Evolutionary conservation across 2,113 vertebrate genomes (phyloP), one percentile per base, ranked within the genome.

Genomic region (Hepsetus odoe): DNA sequence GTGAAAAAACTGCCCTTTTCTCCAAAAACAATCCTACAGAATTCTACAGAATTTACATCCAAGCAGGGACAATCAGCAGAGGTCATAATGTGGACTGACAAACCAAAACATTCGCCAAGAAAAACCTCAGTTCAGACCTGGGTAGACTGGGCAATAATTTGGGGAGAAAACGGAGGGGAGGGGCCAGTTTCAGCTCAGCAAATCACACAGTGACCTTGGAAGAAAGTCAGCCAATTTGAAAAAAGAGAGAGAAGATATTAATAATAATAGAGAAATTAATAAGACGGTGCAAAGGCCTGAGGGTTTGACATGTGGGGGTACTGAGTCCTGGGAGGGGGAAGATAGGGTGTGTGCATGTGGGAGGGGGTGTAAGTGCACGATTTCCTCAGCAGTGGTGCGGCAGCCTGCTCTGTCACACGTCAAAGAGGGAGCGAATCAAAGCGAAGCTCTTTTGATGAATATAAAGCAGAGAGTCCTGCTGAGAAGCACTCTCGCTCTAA

Each of bases 401-500:
- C 89, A 91, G 91, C 86, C 88, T 84, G 85, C 81, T 82, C 87
- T 90, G 91, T 91, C 90, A 92, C 89, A 89, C 86, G 91, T 91
- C 91, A 91, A 91, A 92, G 91, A 85, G 84, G 90, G 88, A 92
- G 89, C 89, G 89, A 93, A 94, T 94, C 91, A 94, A 93, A 93
- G 90, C 87, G 78, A 55, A 91, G 90, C 89, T 89, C 92, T 93
- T 94, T 92, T 93, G 93, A 94, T 93, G 92, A 93, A 94, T 93
- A 94, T 93, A 93, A 92, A 94, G 92, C 91, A 92, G 90, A 90
- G 87, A 89, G 88, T 89, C 91, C 89, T 90, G 91, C 91, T 93
- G 92, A 91, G 91, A 91, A 90, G 88, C 89, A 90, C 91, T 91
- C 91, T 89, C 87, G 82, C 90, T 88, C 91, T 93, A 93, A 94